phyloP scores from a whole-genome alignment of 30 jellyfish, hydroid and myxozoan genomes.

The Catostylus mosaicus region DNA sequence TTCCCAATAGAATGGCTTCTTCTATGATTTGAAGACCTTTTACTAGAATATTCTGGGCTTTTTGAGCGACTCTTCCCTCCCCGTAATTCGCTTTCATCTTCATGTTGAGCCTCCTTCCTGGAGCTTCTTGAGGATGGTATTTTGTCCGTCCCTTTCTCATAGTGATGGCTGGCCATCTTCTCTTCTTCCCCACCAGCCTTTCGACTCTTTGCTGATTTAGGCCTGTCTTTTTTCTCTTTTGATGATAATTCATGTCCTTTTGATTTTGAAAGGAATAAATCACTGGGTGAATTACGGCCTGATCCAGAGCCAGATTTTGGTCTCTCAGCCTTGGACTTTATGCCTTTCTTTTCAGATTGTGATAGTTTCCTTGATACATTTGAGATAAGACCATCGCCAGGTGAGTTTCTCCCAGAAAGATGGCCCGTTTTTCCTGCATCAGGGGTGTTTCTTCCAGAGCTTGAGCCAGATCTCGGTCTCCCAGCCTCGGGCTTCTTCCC shows the following conservation, averaged over 20 bases:
- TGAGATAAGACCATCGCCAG: conserved; percentile 36
- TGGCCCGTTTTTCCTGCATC: neutral
- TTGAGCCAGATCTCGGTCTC: conserved; percentile 11
- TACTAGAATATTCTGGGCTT: neutral
- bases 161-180: neutral
- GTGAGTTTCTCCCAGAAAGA: conserved; percentile 35
- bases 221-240: neutral
- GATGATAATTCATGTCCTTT: neutral
- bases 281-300: neutral
- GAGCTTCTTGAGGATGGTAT: neutral
- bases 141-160: neutral
- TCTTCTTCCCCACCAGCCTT: neutral
- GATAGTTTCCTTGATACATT: neutral
- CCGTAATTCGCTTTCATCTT: neutral
- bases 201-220: neutral
- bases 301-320: conserved; percentile 1
- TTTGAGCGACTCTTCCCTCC: neutral
- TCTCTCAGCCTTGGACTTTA: neutral
- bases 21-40: conserved; percentile 5
- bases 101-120: neutral
- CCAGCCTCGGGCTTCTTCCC: neutral
- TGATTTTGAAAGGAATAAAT: neutral
- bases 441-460: conserved; percentile 20
- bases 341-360: neutral
- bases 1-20: conserved; percentile 21